These are phyloP conservation scores for Acyrthosiphon pisum DNA, from an alignment of 1,140 invertebrate species.

Conservation along the genomic window DNA sequence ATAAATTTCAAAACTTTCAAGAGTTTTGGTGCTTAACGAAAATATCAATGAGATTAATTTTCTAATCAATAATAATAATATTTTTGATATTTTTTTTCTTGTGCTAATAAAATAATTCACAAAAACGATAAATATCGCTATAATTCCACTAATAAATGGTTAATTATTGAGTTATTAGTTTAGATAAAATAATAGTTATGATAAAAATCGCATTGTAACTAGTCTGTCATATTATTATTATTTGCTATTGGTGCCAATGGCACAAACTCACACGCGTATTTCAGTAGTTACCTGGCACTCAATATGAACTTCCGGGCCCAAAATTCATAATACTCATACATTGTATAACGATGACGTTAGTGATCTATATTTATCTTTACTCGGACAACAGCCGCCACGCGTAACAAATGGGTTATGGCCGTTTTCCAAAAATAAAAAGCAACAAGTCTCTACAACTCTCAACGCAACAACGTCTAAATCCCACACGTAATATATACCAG, in stretches of 20 bases:
- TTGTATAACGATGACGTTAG: background rate
- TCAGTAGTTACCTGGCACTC: background rate
- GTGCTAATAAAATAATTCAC: background rate
- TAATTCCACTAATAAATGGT: background rate
- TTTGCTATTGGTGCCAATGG: background rate
- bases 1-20: background rate
- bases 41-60: background rate
- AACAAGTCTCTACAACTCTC: background rate
- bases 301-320: background rate
- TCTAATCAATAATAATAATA: background rate
- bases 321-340: background rate
- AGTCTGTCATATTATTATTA: background rate
- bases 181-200: background rate
- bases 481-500: constrained; percentile 13
- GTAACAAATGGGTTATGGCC: background rate
- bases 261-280: background rate
- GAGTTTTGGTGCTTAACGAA: background rate
- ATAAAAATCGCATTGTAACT: background rate
- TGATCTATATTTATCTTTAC: background rate
- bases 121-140: background rate
- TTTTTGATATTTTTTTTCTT: background rate
- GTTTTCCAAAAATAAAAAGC: constrained; percentile 16
- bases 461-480: background rate
- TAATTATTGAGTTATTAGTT: background rate
- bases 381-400: background rate